Base-by-base conservation (phyloP, 2,797 vertebrate species). In the Tadarida brasiliensis region DNA sequence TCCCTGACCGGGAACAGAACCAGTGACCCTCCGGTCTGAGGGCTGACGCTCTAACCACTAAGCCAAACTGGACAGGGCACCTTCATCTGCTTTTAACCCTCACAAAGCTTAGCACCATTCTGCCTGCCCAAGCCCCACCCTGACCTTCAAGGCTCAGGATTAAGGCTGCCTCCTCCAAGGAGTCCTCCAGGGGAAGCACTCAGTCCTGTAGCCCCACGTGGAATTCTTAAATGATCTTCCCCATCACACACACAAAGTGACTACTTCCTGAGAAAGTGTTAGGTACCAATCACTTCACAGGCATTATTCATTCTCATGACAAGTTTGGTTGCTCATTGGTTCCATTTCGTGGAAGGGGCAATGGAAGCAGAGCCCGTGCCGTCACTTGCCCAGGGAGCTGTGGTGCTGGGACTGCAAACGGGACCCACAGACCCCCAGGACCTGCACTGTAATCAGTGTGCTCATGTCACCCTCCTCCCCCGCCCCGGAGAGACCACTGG, bases 171-270 rank as follows among this genome's bases (percentile, higher is more conserved):
- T 73, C 88, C 86, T 94, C 61, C 47, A 33, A 54, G 73, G 6
- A 59, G 57, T 7, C 93, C 78, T 68, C 68, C 39, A 33, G 68
- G 67, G 35, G 28, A 9, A 26, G 3, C 44, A 14, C 67, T 73
- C 78, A 22, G 73, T 22, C 51, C 49, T 6, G 2, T 2, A 12
- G 5, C 35, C 70, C 26, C 47, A 10, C 1, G 57, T 35, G n/a
- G 57, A 28, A 51, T 44, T 47, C 68, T 59, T n/a, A n/a, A 2
- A 47, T 6, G 11, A 2, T 16, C 1, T 5, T 49, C 26, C 24
- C 54, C 15, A 0, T 11, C 17, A n/a, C 63, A n/a, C 20, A 22
- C 22, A 11, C 59, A 22, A 0, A 7, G 17, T 1, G 15, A 28
- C 33, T 9, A 10, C 61, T 61, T 61, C 68, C 56, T 71, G n/a